Conservation (phyloP, 2,113 vertebrate species). For the Platysternon megacephalum region DNA sequence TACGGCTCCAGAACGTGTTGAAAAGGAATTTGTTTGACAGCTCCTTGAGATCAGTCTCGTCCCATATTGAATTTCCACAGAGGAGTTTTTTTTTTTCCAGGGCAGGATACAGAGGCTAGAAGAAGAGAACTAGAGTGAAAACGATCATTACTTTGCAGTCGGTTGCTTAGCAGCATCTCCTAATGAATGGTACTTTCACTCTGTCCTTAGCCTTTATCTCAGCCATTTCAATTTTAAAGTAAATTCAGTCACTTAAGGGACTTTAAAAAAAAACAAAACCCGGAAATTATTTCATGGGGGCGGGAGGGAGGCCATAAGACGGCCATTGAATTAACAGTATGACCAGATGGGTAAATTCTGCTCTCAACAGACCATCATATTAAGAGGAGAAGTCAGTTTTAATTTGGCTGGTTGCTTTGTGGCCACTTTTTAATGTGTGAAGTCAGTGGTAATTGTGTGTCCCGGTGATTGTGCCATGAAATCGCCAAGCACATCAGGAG, state of each 20-base stretch:
- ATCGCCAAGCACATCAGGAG: not conserved
- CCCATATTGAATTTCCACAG: not conserved
- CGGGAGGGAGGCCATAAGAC: not conserved
- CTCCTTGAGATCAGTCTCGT: not conserved
- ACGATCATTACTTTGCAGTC: not conserved
- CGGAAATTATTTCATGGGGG: not conserved
- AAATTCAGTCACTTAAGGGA: not conserved
- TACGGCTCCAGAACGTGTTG: not conserved
- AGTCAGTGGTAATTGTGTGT: not conserved
- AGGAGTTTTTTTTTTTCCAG: not conserved
- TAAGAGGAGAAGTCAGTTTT: not conserved
- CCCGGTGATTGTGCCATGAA: not conserved
- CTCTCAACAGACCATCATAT: not conserved
- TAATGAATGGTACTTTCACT: conserved; percentile 17
- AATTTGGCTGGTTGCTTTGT: not conserved
- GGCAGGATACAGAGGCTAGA: not conserved
- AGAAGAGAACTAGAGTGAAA: not conserved
- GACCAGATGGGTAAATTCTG: not conserved
- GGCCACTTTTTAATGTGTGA: not conserved
- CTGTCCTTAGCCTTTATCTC: not conserved
- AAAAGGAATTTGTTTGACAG: conserved; percentile 36
- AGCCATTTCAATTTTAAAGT: not conserved
- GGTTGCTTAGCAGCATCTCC: conserved; percentile 38
- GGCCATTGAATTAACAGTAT: not conserved
- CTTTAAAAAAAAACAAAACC: not conserved